These are phyloP conservation scores for Aphaenogaster ashmeadi DNA, from an alignment of 1,140 invertebrate species.

Conservation along the genomic window DNA sequence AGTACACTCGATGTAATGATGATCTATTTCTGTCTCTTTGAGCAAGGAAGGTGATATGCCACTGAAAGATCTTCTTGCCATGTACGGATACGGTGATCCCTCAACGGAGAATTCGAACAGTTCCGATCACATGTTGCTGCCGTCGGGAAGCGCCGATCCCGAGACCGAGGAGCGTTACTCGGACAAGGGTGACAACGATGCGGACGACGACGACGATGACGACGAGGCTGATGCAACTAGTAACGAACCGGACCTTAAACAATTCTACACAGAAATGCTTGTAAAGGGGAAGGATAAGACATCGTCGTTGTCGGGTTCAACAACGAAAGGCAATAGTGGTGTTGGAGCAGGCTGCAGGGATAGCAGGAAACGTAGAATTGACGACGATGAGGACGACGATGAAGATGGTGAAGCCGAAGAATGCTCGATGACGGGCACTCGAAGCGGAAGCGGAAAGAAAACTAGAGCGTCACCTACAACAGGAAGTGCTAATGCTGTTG, in stretches of 20 bases:
- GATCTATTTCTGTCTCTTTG: conserved; percentile 70
- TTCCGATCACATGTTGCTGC: conserved; percentile 80
- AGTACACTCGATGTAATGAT: conserved; percentile 70
- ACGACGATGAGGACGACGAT: conserved; percentile 76
- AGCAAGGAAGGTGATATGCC: conserved; percentile 95
- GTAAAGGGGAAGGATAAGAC: conserved; percentile 87
- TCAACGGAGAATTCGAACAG: conserved; percentile 83
- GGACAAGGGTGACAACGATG: conserved; percentile 86
- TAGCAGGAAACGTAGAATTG: conserved; percentile 53
- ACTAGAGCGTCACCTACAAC: conserved; percentile 49
- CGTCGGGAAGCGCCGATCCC: conserved; percentile 80
- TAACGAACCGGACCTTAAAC: conserved; percentile 85
- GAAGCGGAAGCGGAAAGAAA: conserved; percentile 58
- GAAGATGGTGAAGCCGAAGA: conserved; percentile 76
- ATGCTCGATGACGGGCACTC: conserved; percentile 61
- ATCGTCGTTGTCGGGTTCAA: conserved; percentile 52
- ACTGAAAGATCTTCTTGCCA: conserved; percentile 95
- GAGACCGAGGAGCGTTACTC: conserved; percentile 75
- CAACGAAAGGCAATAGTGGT: conserved; percentile 75
- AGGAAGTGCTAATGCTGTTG: conserved; percentile 23
- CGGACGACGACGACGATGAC: conserved; percentile 85
- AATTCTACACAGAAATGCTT: conserved; percentile 88
- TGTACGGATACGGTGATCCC: conserved; percentile 92
- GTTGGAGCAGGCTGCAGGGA: conserved; percentile 45
- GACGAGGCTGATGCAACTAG: conserved; percentile 82